phyloP scores from a whole-genome alignment of 2,888 invertebrate species.

The Desoria tigrina region DNA sequence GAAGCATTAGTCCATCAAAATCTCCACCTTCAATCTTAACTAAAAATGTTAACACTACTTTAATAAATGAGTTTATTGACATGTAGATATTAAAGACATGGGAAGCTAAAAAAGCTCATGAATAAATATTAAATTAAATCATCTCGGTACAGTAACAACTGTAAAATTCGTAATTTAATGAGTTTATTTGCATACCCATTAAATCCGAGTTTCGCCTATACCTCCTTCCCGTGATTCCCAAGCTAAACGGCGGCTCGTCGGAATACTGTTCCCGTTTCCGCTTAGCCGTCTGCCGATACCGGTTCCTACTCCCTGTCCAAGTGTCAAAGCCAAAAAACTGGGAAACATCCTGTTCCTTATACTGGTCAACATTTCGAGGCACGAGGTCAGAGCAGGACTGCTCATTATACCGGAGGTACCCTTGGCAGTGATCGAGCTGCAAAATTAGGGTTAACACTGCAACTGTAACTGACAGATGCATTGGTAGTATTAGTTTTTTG shows the following conservation, averaged over 20 bases:
- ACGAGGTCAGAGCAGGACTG: constrained; percentile 49
- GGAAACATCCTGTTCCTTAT: constrained; percentile 21
- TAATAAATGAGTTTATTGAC: background rate
- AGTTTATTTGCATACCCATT: constrained; percentile 33
- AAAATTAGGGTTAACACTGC: background rate
- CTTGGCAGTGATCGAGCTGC: background rate
- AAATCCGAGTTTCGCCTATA: constrained; percentile 47
- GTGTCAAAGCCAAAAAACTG: constrained; percentile 24
- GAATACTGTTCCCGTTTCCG: constrained; percentile 30
- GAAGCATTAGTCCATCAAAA: constrained; percentile 48
- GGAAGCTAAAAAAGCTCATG: background rate
- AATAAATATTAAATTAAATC: background rate
- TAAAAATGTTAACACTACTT: constrained; percentile 20
- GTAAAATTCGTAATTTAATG: background rate
- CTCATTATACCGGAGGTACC: constrained; percentile 39
- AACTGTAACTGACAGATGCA: background rate
- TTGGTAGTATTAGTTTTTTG: background rate
- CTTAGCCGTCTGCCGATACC: constrained; percentile 18
- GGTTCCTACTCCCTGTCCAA: constrained; percentile 11
- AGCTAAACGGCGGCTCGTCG: constrained; percentile 38
- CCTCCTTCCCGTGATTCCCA: constrained; percentile 42
- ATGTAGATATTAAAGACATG: background rate
- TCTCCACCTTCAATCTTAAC: constrained; percentile 49
- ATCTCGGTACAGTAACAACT: background rate
- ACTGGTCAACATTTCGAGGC: constrained; percentile 40